These are phyloP conservation scores for Agrotis segetum DNA, from an alignment of 2,888 invertebrate genomes.

Conservation along the genomic window DNA sequence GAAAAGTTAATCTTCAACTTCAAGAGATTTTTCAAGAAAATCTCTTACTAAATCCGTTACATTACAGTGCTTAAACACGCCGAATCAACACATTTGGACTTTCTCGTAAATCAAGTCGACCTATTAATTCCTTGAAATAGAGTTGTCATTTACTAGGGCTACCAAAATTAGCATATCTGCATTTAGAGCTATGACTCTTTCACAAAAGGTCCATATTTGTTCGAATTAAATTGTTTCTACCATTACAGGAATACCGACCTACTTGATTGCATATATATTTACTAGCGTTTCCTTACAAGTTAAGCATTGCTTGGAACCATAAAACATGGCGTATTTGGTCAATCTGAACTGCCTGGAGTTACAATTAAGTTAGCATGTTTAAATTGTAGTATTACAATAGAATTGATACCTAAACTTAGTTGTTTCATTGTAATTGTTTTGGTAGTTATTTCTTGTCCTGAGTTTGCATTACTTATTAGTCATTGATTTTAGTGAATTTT, in stretches of 20 bases:
- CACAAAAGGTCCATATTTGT: conserved; percentile 21
- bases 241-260: conserved; percentile 45
- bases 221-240: conserved; percentile 43
- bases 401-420: not conserved
- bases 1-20: not conserved
- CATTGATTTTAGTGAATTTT: conserved; percentile 4
- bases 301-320: conserved; percentile 19
- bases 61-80: not conserved
- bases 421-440: conserved; percentile 29
- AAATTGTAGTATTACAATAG: conserved; percentile 26
- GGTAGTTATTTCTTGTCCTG: not conserved
- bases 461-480: conserved; percentile 2
- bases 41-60: not conserved
- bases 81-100: not conserved
- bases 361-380: conserved; percentile 42
- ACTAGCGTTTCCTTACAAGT: conserved; percentile 40
- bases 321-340: conserved; percentile 52
- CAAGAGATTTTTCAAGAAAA: not conserved
- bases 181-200: conserved; percentile 5
- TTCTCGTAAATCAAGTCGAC: not conserved
- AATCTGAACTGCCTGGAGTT: conserved; percentile 42
- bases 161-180: conserved; percentile 28
- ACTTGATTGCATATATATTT: conserved; percentile 54
- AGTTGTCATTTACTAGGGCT: conserved; percentile 14
- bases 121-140: conserved; percentile 20